Evolutionary conservation across 2,797 vertebrate genomes (phyloP).

Genomic region (Esox masquinongy): DNA sequence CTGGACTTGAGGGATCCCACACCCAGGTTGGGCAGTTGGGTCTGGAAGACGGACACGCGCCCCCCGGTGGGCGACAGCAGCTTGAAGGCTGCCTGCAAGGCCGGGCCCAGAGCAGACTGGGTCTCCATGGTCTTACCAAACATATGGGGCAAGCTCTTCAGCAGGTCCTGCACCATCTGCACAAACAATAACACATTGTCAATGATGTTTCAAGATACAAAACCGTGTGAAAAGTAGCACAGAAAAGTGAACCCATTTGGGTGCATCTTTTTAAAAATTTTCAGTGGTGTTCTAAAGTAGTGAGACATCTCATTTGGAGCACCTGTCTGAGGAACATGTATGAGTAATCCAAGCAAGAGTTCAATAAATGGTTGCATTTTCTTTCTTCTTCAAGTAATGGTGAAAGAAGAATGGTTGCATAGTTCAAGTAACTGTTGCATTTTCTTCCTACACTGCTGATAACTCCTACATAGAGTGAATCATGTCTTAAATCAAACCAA

Average conservation of each 20-base stretch:
- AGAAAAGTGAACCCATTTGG: neutral
- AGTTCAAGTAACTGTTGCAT: no score
- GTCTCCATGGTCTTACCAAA: slow-evolving; percentile 94
- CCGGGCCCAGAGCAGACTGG: slow-evolving; percentile 91
- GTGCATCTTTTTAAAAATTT: neutral
- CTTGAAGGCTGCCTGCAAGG: slow-evolving; percentile 92
- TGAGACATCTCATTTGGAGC: neutral
- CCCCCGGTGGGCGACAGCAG: slow-evolving; percentile 93
- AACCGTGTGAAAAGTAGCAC: neutral
- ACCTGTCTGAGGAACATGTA: neutral
- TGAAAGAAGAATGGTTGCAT: no score
- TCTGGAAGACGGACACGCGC: slow-evolving; percentile 93
- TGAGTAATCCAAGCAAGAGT: neutral
- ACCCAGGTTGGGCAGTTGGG: slow-evolving; percentile 90
- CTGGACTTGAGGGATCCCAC: slow-evolving; percentile 87
- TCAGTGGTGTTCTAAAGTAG: neutral
- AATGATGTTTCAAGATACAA: neutral
- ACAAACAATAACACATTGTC: slow-evolving; percentile 33
- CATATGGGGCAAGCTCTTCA: slow-evolving; percentile 89
- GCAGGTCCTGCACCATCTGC: slow-evolving; percentile 93
- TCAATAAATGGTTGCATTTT: no score
- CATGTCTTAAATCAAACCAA: no score
- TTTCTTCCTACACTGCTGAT: no score
- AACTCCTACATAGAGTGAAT: no score
- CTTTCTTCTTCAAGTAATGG: no score